Conservation (phyloP, 2,888 invertebrate genomes). For the Heliconius aoede region DNA sequence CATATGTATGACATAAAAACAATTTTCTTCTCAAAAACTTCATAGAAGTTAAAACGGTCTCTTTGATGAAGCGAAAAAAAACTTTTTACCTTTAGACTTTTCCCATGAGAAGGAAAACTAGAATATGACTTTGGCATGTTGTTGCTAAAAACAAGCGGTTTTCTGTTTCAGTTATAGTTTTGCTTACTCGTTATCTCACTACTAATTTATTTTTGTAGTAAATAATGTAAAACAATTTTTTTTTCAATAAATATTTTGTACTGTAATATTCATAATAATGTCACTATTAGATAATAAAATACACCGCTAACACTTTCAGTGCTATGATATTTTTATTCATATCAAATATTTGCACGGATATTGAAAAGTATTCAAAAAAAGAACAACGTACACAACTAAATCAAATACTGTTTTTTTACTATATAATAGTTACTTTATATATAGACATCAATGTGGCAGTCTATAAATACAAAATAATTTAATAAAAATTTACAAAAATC, state of each 20-base stretch:
- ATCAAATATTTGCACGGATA: too few relatives aligned
- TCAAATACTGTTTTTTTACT: too few relatives aligned
- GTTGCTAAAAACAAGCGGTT: slow-evolving; percentile 12
- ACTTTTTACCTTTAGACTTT: slow-evolving; percentile 41
- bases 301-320: too few relatives aligned
- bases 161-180: slow-evolving; percentile 23
- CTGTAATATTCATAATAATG: neutral
- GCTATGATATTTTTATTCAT: too few relatives aligned
- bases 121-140: slow-evolving; percentile 32
- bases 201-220: neutral
- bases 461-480: neutral
- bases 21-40: slow-evolving; percentile 36
- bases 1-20: slow-evolving; percentile 24
- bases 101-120: slow-evolving; percentile 31
- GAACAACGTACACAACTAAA: too few relatives aligned
- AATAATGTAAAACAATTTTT: too few relatives aligned
- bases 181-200: neutral
- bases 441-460: neutral
- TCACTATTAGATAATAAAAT: neutral
- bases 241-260: neutral
- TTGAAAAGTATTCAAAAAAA: too few relatives aligned
- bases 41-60: slow-evolving; percentile 36
- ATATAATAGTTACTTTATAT: too few relatives aligned
- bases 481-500: too few relatives aligned
- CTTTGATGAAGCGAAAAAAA: slow-evolving; percentile 39